Evolutionary conservation across 2,888 invertebrate species (phyloP).

Genomic region (Colletes collaris): DNA sequence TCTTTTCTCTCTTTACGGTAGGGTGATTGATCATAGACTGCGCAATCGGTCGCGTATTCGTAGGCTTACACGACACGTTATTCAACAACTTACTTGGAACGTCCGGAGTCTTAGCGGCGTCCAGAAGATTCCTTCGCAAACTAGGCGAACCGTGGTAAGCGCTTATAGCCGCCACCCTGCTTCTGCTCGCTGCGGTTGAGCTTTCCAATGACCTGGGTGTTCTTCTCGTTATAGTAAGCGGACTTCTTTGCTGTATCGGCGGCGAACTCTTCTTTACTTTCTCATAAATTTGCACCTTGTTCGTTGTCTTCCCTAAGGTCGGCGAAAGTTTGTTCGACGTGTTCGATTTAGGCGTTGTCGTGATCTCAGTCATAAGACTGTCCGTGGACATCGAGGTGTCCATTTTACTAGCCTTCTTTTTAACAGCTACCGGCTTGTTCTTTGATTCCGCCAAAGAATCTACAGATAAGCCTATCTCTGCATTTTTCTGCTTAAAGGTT

Average conservation of each 20-base stretch:
- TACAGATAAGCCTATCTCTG: constrained; percentile 78
- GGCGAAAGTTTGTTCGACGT: constrained; percentile 79
- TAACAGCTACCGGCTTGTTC: constrained; percentile 64
- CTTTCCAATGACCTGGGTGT: constrained; percentile 78
- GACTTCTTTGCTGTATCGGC: constrained; percentile 75
- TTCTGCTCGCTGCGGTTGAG: constrained; percentile 80
- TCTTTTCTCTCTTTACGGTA: constrained; percentile 71
- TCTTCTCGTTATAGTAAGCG: constrained; percentile 70
- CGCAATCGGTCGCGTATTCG: constrained; percentile 64
- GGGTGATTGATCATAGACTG: constrained; percentile 62
- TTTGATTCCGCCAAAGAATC: constrained; percentile 80
- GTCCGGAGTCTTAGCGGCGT: constrained; percentile 85
- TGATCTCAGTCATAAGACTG: constrained; percentile 79
- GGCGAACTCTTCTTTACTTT: constrained; percentile 77
- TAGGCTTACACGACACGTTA: constrained; percentile 51
- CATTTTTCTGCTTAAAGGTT: constrained; percentile 76
- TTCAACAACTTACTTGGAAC: constrained; percentile 78
- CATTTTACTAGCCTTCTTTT: constrained; percentile 75
- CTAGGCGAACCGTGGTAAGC: constrained; percentile 82
- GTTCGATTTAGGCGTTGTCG: constrained; percentile 75
- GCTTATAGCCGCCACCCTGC: constrained; percentile 77
- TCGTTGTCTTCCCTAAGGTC: constrained; percentile 69
- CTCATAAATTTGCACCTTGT: constrained; percentile 71
- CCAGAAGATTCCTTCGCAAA: constrained; percentile 83
- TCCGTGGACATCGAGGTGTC: constrained; percentile 82